Base-by-base conservation (phyloP, 2,888 invertebrate genomes). In the Melanostoma scalare region DNA sequence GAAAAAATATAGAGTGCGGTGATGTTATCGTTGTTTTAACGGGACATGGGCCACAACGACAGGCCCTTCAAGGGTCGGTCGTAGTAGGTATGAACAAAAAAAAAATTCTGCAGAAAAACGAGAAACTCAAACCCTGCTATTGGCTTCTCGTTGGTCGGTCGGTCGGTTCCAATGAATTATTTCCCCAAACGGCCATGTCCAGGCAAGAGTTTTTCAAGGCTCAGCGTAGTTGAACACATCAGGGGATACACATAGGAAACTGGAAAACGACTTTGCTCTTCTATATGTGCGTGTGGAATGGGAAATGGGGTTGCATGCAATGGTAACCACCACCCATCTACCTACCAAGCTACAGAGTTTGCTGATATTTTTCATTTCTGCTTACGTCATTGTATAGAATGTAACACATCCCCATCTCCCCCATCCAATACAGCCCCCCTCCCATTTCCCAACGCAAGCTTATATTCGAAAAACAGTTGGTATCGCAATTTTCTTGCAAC, bases 1-100 rank as follows among this genome's bases (percentile, higher is more conserved):
- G 36, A 60, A 63, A 50, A 65, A 10, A 33, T 52, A 36, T n/a
- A 65, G 71, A 84, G 78, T 78, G 20, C 20, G 74, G 78, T 58
- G 78, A 78, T 84, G 74, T 74, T 78, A 84, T 84, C 78, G 74
- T 78, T 84, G 78, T 84, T 84, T 84, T 84, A 84, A 84, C 82
- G 73, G 74, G 78, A 78, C 60, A 67, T 67, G 72, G 80, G 85
- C 80, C 71, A 61, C 76, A 74, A 56, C 71, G 80, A 85, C 77
- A 74, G 72, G 48, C 73, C 69, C 69, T 58, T 73, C 61, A 76
- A 55, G 53, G 73, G 72, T 65, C 67, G 73, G 71, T 73, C 67
- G 61, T 61, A 48, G 3, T 10, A 35, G 33, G 6, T 8, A 46
- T 10, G 10, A 60, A 42, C 42, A 60, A 20, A 71, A 81, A 56